These are phyloP conservation scores for Capreolus pygargus DNA, from an alignment of 2,113 vertebrate genomes.

Conservation along the genomic window DNA sequence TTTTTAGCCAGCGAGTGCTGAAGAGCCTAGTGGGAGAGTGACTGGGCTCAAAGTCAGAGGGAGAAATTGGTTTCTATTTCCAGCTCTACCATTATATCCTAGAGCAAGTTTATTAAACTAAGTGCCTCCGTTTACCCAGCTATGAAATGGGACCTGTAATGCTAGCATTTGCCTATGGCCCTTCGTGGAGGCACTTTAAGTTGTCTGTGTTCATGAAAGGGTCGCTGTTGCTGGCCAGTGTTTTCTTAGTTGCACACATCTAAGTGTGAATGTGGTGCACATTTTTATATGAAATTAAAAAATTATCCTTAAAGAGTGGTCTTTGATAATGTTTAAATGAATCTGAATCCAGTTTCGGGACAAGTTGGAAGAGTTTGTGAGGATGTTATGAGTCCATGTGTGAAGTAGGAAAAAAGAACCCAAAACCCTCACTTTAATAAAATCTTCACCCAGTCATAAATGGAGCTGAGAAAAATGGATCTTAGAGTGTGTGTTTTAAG, in stretches of 20 bases:
- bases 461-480: not conserved
- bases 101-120: not conserved
- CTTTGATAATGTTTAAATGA: not conserved
- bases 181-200: not conserved
- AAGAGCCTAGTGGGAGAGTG: not conserved
- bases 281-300: not conserved
- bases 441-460: not conserved
- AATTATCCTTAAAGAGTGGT: not conserved
- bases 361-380: not conserved
- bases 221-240: not conserved
- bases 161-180: not conserved
- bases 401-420: not conserved
- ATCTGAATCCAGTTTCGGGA: not conserved
- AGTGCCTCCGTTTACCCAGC: slow-evolving; percentile 33
- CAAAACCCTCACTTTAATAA: not conserved
- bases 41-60: not conserved
- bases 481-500: not conserved
- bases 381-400: not conserved
- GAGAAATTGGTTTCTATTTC: not conserved
- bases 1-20: slow-evolving; percentile 3
- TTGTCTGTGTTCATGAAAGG: not conserved
- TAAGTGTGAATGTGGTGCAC: not conserved
- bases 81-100: not conserved
- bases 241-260: not conserved
- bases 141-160: not conserved